phyloP scores from a whole-genome alignment of 1,140 invertebrate species.

The Drosophila parabipectinata region DNA sequence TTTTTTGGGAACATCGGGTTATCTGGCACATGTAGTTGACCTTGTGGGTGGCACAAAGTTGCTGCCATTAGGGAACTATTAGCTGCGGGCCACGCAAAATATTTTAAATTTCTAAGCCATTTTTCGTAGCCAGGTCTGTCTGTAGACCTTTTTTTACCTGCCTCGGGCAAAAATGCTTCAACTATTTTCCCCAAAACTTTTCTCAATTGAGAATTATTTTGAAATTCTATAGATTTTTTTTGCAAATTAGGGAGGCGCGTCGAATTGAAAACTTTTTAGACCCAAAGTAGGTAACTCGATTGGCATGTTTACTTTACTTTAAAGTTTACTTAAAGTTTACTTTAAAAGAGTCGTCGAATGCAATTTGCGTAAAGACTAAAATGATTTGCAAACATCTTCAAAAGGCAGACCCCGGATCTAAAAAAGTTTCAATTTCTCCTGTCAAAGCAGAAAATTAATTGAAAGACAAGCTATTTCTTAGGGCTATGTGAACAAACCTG shows the following conservation, averaged over 20 bases:
- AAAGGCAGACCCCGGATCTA: neutral
- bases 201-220: conserved; percentile 7
- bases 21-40: conserved; percentile 76
- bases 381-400: too few species aligned
- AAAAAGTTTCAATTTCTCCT: neutral
- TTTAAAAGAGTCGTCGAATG: neutral
- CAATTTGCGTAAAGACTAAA: neutral
- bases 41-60: conserved; percentile 60
- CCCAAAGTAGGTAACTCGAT: too few species aligned
- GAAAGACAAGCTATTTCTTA: conserved; percentile 2
- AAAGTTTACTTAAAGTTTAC: too few species aligned
- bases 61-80: conserved; percentile 69
- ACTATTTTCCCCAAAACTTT: conserved; percentile 34
- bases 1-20: conserved; percentile 38
- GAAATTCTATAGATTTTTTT: neutral
- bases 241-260: neutral
- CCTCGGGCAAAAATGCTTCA: conserved; percentile 5
- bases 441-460: neutral
- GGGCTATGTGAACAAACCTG: neutral
- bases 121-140: neutral
- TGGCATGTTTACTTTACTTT: too few species aligned
- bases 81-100: conserved; percentile 47
- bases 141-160: neutral
- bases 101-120: conserved; percentile 36
- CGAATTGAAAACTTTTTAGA: too few species aligned